Conservation (phyloP, 2,797 vertebrate species). For the Gymnothorax javanicus region DNA sequence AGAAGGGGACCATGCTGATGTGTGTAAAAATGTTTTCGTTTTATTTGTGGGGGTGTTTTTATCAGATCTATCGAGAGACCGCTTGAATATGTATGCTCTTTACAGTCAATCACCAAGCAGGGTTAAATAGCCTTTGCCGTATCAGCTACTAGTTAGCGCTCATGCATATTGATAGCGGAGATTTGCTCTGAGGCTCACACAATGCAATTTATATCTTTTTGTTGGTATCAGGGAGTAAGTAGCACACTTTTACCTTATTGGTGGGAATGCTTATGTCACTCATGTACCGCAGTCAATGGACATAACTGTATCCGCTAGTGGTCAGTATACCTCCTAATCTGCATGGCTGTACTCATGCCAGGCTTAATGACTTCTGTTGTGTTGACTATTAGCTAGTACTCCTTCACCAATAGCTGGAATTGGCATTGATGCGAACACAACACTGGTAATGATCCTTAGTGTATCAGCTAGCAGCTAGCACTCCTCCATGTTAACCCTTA, state of each 20-base stretch:
- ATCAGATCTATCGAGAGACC: neutral
- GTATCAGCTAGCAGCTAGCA: neutral
- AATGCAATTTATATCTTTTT: too few species aligned
- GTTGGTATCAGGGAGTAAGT: too few species aligned
- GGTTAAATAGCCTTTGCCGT: neutral
- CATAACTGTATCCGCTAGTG: too few species aligned
- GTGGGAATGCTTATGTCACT: too few species aligned
- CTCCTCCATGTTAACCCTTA: neutral
- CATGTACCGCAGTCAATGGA: too few species aligned
- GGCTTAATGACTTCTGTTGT: too few species aligned
- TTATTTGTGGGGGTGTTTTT: neutral
- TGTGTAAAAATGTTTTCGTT: neutral
- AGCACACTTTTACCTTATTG: too few species aligned
- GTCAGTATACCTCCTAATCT: too few species aligned
- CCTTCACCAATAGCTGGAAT: too few species aligned
- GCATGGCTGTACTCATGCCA: too few species aligned
- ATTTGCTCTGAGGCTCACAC: neutral
- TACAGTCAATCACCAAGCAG: neutral
- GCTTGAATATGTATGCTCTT: neutral
- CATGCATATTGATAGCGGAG: too few species aligned
- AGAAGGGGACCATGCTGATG: neutral
- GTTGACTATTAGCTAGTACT: too few species aligned
- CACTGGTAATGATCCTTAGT: neutral
- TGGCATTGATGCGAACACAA: neutral
- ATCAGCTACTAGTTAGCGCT: neutral